Conservation (phyloP, 2,888 invertebrate species). For the Ametastegia equiseti region DNA sequence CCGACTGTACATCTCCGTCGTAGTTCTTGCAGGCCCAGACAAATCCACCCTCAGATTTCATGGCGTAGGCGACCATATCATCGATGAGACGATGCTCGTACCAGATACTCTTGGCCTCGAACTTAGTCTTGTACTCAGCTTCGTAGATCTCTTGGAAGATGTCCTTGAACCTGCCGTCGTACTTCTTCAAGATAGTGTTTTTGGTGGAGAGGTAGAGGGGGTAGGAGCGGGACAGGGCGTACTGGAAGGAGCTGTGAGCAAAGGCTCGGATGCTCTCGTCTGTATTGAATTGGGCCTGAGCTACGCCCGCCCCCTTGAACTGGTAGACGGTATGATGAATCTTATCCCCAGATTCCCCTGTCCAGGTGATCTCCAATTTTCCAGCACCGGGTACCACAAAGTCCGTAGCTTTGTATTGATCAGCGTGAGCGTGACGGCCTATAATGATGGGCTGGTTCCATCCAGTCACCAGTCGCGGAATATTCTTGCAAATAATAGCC, state of each 20-base stretch:
- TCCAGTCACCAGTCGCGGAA: constrained; percentile 95
- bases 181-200: constrained; percentile 97
- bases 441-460: constrained; percentile 99
- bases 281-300: constrained; percentile 97
- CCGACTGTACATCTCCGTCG: constrained; percentile 99
- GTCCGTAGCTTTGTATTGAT: constrained; percentile 98
- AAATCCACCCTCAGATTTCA: constrained; percentile 99
- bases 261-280: constrained; percentile 96
- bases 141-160: constrained; percentile 98
- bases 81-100: constrained; percentile 99
- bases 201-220: constrained; percentile 97
- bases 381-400: constrained; percentile 96
- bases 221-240: constrained; percentile 89
- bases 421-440: constrained; percentile 98
- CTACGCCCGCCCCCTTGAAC: constrained; percentile 93
- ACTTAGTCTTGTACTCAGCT: constrained; percentile 89
- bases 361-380: constrained; percentile 90
- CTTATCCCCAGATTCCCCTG: constrained; percentile 81
- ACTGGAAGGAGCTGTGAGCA: constrained; percentile 96
- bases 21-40: constrained; percentile 99
- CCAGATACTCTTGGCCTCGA: constrained; percentile 93
- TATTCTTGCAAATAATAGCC: constrained; percentile 93
- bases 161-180: constrained; percentile 98
- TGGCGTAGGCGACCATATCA: constrained; percentile 98
- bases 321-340: constrained; percentile 89